These are phyloP conservation scores for Peromyscus nudipes DNA, from an alignment of 2,797 vertebrate species.

Conservation along the genomic window DNA sequence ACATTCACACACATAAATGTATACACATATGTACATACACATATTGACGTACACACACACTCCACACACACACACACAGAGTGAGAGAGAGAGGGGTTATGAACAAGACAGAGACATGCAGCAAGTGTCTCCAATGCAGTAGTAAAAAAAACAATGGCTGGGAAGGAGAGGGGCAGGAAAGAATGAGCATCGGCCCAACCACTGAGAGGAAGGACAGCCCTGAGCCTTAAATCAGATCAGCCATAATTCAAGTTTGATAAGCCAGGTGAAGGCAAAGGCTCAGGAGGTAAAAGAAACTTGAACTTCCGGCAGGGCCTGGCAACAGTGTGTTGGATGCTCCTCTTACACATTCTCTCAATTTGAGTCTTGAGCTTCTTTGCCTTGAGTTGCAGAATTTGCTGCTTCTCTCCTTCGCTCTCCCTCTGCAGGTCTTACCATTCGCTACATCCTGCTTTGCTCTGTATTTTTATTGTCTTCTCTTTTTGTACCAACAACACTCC, in stretches of 20 bases:
- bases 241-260: background rate
- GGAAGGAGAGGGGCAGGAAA: background rate
- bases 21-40: background rate
- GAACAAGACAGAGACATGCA: background rate
- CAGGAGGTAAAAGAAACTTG: background rate
- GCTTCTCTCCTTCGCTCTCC: background rate
- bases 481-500: background rate
- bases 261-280: background rate
- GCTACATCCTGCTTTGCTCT: background rate
- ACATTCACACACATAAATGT: background rate
- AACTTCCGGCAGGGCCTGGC: background rate
- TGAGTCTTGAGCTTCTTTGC: background rate
- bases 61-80: too few species aligned
- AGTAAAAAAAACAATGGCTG: background rate
- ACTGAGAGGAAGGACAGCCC: background rate
- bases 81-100: too few species aligned
- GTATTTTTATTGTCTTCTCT: conserved; percentile 14
- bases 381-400: background rate
- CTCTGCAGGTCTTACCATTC: background rate
- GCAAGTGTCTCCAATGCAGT: background rate
- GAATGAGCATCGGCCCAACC: background rate
- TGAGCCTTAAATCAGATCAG: background rate
- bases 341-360: background rate
- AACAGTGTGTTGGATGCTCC: background rate
- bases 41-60: fast-evolving